Base-by-base conservation (phyloP, 2,113 vertebrate species). In the Origma solitaria region DNA sequence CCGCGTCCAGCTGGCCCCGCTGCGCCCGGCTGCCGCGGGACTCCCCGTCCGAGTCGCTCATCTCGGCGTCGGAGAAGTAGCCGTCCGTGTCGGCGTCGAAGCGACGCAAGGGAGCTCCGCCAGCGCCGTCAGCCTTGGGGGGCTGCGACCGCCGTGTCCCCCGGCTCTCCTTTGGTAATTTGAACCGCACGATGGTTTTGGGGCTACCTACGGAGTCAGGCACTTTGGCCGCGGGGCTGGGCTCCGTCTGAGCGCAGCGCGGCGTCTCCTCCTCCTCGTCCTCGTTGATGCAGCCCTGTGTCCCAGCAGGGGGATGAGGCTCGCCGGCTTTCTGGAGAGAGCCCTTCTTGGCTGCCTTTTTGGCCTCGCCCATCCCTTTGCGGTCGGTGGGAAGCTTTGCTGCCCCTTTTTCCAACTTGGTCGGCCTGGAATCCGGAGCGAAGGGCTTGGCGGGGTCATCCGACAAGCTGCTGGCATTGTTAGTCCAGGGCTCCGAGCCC, bases 51-150 rank as follows among this genome's bases (percentile, higher is more conserved):
- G 98, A 98, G 97, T 99, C 98, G 65, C 99, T 99, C 98, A 98
- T 99, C 97, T 99, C 99, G 8, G 98, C 98, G 13, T 99, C 99
- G 8, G 99, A 99, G 97, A 98, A 99, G 97, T 99, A 99, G 72
- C 99, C 98, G 49, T 99, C 99, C 50, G 98, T 98, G 95, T 99
- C 98, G 4, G 98, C 51, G 35, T 99, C 98, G 62, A 98, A 98
- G 45, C 66, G 91, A 45, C 98, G 97, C 56, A 98, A 91, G 76
- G 84, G 68, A 19, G 90, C 96, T 88, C 96, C 95, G 24, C 95
- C 86, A 25, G 84, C 66, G 3, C 84, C 47, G 1, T 98, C 97
- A 9, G 78, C 90, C 92, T 96, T 98, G 97, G 93, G 95, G 90
- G 92, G 98, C 91, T 94, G 97, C 4, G 94, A 69, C 35, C 97